Evolutionary conservation across 2,797 vertebrate genomes (phyloP), one percentile per base, ranked within the genome.

Genomic region (Lycodopsis pacificus): DNA sequence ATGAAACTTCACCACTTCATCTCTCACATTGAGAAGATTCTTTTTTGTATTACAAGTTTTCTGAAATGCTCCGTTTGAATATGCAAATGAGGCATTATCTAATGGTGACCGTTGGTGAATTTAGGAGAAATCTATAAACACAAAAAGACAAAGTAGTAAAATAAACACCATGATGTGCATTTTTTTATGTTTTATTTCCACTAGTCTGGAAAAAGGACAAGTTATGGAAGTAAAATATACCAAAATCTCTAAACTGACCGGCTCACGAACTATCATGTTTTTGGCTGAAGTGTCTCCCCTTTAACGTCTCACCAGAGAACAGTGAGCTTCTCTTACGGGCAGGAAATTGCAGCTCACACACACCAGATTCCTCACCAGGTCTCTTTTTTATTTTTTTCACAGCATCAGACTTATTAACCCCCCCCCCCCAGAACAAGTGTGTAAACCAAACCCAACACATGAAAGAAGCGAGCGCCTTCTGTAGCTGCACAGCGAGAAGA

Each of bases 271-370:
- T 20, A 2, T 20, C 3, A 4, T 15, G 36, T n/a, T 59, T 68
- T 25, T 22, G 25, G 17, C 46, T 15, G 22, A 30, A 30, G 25
- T 8, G 53, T 30, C 53, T 56, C 53, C 25, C 53, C 49, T 53
- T 53, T 5, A 14, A 74, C 42, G 25, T 81, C 62, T 85, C 80
- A 64, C 62, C 75, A 25, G 67, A 80, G 49, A 75, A 83, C 80
- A 80, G 82, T 46, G 80, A 82, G 66, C 65, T 82, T 74, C 75
- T 82, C 78, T 86, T 49, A 63, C 76, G 83, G 83, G 82, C 82
- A 65, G 73, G 76, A 88, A 82, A 83, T 86, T 53, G 77, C 82
- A 79, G 82, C 71, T 34, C 48, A 64, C 40, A 25, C n/a, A 75
- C 67, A 34, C 13, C n/a, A 11, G 49, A 72, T 85, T 79, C 88